Base-by-base conservation (phyloP, 2,797 vertebrate genomes). In the Sebastes oblongus region DNA sequence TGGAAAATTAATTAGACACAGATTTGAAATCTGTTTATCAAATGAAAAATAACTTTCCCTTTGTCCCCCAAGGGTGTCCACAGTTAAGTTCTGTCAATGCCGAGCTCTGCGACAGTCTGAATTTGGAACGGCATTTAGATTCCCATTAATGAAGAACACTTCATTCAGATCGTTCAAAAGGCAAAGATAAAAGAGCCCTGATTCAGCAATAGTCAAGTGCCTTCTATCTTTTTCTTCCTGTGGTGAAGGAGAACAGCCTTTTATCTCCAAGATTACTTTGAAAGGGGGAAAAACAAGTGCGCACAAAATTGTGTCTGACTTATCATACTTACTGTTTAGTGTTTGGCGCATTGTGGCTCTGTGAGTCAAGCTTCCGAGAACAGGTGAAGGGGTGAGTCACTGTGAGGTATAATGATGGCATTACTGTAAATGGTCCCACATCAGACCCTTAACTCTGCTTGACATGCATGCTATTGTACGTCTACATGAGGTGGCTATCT, bases 81-180 rank as follows among this genome's bases (percentile, higher is more conserved):
- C 42, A 46, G 62, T 62, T 58, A 39, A n/a, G 34, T 61, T 80
- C 73, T 27, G 22, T 54, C 55, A 42, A 8, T 72, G 34, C 75
- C 7, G 50, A 79, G 78, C 80, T 72, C 42, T 80, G 81, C 11
- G 3, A 24, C 75, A 55, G 34, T 81, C 75, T 81, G 70, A 64
- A 56, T 83, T 71, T 86, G 68, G 88, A 85, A 52, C 25, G 64
- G 36, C 54, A 79, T 80, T 83, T 80, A 81, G 39, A 85, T 78
- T 89, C 73, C 66, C 74, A 78, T 88, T 87, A 91, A 76, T 80
- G 77, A 81, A 71, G 72, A 85, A 79, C 80, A 72, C 61, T 77
- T 87, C 77, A 84, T 89, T 91, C 75, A 86, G 76, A 87, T 89
- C 50, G 80, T 72, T 88, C 83, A 87, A 88, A 87, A 89, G 85